phyloP scores from a whole-genome alignment of 2,113 vertebrate species.

The Phylloscopus whistleri region DNA sequence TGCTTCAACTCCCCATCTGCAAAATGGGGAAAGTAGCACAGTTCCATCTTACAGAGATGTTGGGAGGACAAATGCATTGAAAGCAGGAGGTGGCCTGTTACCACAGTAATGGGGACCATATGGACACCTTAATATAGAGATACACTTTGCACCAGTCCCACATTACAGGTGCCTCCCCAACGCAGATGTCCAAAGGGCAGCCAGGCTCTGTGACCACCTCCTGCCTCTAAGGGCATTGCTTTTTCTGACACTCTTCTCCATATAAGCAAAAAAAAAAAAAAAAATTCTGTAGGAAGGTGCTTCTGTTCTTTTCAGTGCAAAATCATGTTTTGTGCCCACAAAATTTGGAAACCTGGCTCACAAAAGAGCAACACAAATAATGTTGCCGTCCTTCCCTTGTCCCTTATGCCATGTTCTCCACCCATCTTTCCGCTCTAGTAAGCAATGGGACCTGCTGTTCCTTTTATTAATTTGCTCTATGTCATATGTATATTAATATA shows the following conservation, averaged over 20 bases:
- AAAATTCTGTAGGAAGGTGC: background rate
- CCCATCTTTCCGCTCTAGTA: constrained; percentile 65
- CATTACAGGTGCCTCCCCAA: constrained; percentile 60
- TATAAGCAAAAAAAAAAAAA: background rate
- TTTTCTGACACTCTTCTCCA: background rate
- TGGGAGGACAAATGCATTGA: constrained; percentile 65
- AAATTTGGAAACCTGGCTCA: constrained; percentile 26
- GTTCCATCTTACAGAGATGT: constrained; percentile 60
- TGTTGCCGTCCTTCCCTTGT: constrained; percentile 36
- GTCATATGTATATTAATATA: constrained; percentile 69
- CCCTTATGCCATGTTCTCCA: constrained; percentile 63
- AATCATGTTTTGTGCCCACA: background rate
- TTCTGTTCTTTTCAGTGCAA: background rate
- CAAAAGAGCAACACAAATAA: constrained; percentile 25
- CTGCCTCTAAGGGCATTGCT: constrained; percentile 31
- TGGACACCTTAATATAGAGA: constrained; percentile 67
- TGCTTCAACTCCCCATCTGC: constrained; percentile 38
- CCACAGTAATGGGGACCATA: constrained; percentile 68
- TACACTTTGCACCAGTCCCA: constrained; percentile 50
- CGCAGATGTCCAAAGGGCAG: constrained; percentile 64
- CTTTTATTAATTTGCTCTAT: constrained; percentile 67
- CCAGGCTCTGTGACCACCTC: constrained; percentile 50
- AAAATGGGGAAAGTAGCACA: constrained; percentile 43
- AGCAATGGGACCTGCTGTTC: constrained; percentile 66
- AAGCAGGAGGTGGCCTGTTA: constrained; percentile 65